Percentiles rank a stretch among this genome's conserved stretches.
Evolutionary conservation across 2,113 vertebrate genomes (phyloP).

Genomic region (Lagopus muta): DNA sequence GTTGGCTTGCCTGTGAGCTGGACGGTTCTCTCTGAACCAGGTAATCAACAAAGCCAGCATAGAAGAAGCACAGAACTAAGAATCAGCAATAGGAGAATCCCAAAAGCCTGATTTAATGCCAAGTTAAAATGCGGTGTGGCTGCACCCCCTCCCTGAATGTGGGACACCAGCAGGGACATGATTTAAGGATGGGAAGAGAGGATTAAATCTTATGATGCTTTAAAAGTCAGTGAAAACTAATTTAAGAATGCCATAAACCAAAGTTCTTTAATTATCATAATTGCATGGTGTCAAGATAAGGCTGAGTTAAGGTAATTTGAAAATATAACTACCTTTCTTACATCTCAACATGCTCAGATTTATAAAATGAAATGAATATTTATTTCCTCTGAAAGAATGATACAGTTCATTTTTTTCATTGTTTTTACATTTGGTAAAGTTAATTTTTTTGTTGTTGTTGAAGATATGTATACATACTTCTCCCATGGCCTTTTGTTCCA

Average conservation of each 20-base stretch:
- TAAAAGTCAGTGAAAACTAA: conserved; percentile 46
- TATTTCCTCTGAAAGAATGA: not conserved
- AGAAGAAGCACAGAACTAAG: not conserved
- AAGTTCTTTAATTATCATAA: conserved; percentile 55
- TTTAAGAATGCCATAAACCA: conserved; percentile 32
- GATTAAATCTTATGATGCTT: conserved; percentile 1
- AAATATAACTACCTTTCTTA: conserved; percentile 18
- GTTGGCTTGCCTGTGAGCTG: not conserved
- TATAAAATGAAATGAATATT: not conserved
- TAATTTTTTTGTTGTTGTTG: not conserved
- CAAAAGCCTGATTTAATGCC: not conserved
- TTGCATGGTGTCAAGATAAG: conserved; percentile 6
- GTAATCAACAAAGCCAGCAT: not conserved
- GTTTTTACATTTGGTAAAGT: not conserved
- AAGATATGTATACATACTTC: not conserved
- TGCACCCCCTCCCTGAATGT: not conserved
- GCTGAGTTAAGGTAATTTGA: conserved; percentile 19
- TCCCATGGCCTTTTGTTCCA: no score
- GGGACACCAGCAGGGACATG: not conserved
- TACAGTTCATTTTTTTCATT: not conserved
- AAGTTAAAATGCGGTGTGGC: not conserved
- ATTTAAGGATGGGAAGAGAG: not conserved
- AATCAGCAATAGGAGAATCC: not conserved
- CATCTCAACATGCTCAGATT: conserved; percentile 13
- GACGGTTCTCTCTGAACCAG: not conserved